Conservation (phyloP, 1,140 invertebrate species). For the Hesperophylax magnus region DNA sequence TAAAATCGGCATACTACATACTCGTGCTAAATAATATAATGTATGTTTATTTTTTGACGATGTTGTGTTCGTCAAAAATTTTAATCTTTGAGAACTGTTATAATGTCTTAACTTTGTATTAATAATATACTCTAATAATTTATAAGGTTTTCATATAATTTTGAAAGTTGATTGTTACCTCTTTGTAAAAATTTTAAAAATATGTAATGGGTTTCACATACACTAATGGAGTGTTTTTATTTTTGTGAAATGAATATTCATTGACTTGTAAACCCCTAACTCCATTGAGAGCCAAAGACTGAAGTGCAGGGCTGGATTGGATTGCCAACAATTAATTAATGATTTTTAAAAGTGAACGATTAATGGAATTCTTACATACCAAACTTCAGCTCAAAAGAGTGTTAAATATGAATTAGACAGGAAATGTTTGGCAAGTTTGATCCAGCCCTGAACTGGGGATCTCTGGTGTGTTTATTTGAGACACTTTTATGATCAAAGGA, state of each 20-base stretch:
- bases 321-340: neutral
- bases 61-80: too few species aligned
- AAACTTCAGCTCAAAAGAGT: neutral
- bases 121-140: too few species aligned
- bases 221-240: neutral
- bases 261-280: constrained; percentile 4
- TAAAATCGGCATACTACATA: too few species aligned
- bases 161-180: too few species aligned
- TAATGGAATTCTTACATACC: too few species aligned
- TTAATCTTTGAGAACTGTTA: too few species aligned
- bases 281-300: constrained; percentile 33
- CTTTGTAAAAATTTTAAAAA: too few species aligned
- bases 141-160: too few species aligned
- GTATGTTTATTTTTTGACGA: too few species aligned
- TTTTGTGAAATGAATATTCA: constrained; percentile 12
- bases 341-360: too few species aligned
- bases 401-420: neutral
- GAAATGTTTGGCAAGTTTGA: neutral
- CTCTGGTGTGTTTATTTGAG: constrained; percentile 27
- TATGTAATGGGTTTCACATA: constrained; percentile 20
- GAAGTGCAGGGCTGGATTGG: constrained; percentile 6
- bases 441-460: constrained; percentile 12
- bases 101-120: too few species aligned
- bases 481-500: constrained; percentile 1
- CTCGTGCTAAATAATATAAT: too few species aligned